Evolutionary conservation across 1,140 invertebrate species (phyloP), one percentile per base, ranked within the genome.

Genomic region (Goniozus legneri): DNA sequence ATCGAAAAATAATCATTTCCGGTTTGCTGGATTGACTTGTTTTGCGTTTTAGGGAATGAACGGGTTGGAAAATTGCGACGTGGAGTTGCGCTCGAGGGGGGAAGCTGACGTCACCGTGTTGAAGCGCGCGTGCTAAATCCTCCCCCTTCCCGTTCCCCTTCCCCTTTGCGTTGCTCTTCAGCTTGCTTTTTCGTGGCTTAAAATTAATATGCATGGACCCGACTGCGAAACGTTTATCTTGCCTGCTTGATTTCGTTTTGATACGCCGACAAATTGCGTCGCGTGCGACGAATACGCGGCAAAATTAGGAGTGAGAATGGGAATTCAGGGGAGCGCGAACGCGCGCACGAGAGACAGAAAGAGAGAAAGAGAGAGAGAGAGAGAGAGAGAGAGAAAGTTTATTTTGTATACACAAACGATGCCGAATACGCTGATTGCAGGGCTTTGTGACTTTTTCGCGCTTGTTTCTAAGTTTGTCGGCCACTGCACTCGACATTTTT

Each of bases 191-290:
- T 66, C 60, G 58, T 55, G 65, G 71, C 69, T 74, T 73, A 73
- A 72, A 73, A 74, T 74, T 73, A 73, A 74, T 72, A 75, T 75
- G 73, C 70, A 75, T 74, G 71, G 68, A 60, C 57, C 58, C 58
- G 62, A 57, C 62, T 56, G 64, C 58, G 58, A 67, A 71, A 69
- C 69, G 67, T 75, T 75, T 75, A 71, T 72, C 67, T 72, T 71
- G 71, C 69, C 46, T 50, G 67, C 64, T 69, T 72, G 69, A 72
- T 74, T 74, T 74, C 70, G 60, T 72, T 72, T 74, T 71, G 71
- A 74, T 75, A 71, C 64, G 59, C 59, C 64, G 67, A 73, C 71
- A 68, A 72, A 73, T 72, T 62, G 64, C 64, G 55, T 60, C 33
- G 37, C 38, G 44, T 31, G 44, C 45, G 43, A 44, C n/a, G n/a